Evolutionary conservation across 2,113 vertebrate species (phyloP), one percentile per base, ranked within the genome.

Genomic region (Okapia johnstoni): DNA sequence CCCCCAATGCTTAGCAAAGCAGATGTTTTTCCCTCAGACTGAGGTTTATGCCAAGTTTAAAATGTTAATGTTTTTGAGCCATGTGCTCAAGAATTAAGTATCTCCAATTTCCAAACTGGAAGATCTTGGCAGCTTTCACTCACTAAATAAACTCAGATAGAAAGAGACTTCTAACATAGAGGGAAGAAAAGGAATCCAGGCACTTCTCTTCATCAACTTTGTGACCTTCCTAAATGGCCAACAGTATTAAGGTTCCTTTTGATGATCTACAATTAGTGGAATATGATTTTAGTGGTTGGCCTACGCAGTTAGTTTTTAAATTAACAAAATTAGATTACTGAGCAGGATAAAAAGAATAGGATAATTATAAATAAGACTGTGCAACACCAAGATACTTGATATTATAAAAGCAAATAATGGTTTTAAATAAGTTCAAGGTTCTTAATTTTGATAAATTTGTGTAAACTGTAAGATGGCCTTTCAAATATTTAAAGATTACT

Each of bases 11-110:
- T 97, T 93, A 96, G 50, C 54, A 95, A 98, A 97, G 63, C 96
- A 98, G 97, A 90, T 98, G 94, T 95, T 98, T 95, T 81, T 88
- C 66, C 50, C 50, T 50, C 88, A 97, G 93, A 77, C 43, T 57
- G 66, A 95, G 55, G 14, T 40, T 60, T 57, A 97, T 94, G 94
- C 97, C 96, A 96, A 97, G 85, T 95, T 97, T 94, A 96, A 98
- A 98, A 97, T 97, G 98, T 92, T 97, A 96, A 97, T 95, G 76
- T 94, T 90, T 46, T 93, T 79, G 76, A 90, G 55, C 60, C 95
- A 91, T 97, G 94, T 97, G 94, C 83, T 96, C 70, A 91, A 93
- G 55, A 89, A 97, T 79, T 94, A 94, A 96, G 81, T 85, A 94
- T 88, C 70, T 97, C 43, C 85, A 94, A 83, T 97, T 98, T 97